phyloP scores from a whole-genome alignment of 2,113 vertebrate genomes.

The Carlito syrichta region DNA sequence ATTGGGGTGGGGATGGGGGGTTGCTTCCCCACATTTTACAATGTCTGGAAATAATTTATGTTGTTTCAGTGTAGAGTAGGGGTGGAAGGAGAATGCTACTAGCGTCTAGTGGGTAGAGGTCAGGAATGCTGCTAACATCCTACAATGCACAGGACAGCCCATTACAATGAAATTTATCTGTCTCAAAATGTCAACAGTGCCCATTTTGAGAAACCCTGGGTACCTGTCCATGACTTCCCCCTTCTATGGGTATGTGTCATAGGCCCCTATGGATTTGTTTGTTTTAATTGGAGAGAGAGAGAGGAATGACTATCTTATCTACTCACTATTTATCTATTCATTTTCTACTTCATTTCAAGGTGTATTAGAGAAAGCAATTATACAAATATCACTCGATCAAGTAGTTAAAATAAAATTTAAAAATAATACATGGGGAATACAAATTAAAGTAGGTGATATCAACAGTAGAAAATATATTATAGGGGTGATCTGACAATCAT shows the following conservation, averaged over 20 bases:
- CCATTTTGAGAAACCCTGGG: not conserved
- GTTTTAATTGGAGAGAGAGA: not conserved
- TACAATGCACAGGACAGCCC: not conserved
- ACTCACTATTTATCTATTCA: not conserved
- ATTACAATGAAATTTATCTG: not conserved
- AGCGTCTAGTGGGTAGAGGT: not conserved
- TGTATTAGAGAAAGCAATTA: not conserved
- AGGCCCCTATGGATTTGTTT: not conserved
- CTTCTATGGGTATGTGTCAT: not conserved
- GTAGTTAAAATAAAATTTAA: not conserved
- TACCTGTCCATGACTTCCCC: not conserved
- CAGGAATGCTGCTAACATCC: not conserved
- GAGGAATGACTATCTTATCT: not conserved
- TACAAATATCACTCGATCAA: not conserved
- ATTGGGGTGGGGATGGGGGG: fast-evolving
- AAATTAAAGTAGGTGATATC: not conserved
- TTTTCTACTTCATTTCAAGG: not conserved
- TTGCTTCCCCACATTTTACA: not conserved
- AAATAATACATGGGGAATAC: not conserved
- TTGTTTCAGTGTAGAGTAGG: not conserved
- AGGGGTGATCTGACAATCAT: not conserved
- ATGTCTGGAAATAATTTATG: not conserved
- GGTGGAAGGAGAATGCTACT: not conserved
- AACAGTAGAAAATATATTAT: not conserved
- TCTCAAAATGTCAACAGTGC: fast-evolving